phyloP scores from a whole-genome alignment of 2,888 invertebrate species.

The Acheta domesticus region DNA sequence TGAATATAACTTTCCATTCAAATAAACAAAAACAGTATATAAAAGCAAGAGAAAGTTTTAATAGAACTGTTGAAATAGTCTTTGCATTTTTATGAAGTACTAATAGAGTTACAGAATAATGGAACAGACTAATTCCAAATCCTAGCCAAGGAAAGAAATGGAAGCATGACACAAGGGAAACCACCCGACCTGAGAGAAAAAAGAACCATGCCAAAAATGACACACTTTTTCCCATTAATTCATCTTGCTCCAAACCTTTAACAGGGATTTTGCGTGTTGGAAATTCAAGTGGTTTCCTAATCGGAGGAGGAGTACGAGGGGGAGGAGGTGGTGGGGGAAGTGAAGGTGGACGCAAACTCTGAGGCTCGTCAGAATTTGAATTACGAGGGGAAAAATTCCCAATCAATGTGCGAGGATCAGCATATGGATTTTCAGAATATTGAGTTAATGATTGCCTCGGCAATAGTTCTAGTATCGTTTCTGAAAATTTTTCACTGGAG shows the following conservation, averaged over 20 bases:
- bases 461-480: too few relatives aligned
- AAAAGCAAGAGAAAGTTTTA: constrained; percentile 65
- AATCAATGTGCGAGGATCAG: too few relatives aligned
- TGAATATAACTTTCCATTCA: constrained; percentile 76
- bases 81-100: constrained; percentile 54
- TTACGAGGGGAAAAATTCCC: background rate
- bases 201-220: constrained; percentile 74
- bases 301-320: background rate
- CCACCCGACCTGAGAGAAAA: constrained; percentile 67
- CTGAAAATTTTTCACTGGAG: too few relatives aligned
- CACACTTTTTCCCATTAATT: constrained; percentile 64
- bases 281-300: constrained; percentile 37
- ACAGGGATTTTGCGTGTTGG: constrained; percentile 47
- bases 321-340: background rate
- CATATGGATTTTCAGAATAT: too few relatives aligned
- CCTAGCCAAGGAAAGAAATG: constrained; percentile 56
- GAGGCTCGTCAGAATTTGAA: background rate
- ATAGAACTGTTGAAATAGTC: constrained; percentile 51
- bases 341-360: background rate
- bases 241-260: constrained; percentile 70
- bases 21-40: constrained; percentile 72
- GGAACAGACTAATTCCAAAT: constrained; percentile 50
- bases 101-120: background rate
- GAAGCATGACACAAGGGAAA: constrained; percentile 66
- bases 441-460: too few relatives aligned